Evolutionary conservation across 2,113 vertebrate species (phyloP).

Genomic region (Lepisosteus osseus): DNA sequence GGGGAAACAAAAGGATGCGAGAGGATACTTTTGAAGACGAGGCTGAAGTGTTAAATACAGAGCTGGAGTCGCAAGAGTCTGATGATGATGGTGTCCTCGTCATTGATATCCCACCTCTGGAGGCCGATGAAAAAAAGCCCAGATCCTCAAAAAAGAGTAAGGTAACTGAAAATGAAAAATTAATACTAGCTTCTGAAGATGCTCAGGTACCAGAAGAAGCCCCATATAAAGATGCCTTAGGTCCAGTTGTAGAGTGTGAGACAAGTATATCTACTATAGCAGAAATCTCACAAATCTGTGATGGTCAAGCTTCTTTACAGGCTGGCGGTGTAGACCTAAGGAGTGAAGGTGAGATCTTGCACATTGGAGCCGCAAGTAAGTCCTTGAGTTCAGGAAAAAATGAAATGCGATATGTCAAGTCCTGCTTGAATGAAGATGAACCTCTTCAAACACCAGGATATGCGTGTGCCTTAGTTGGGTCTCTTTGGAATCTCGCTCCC

Average conservation of each 20-base stretch:
- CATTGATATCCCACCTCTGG: constrained; percentile 54
- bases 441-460: not conserved
- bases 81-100: constrained; percentile 59
- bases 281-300: not conserved
- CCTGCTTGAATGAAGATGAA: constrained; percentile 17
- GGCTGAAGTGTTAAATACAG: constrained; percentile 7
- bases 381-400: constrained; percentile 39
- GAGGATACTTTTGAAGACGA: constrained; percentile 1
- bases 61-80: constrained; percentile 46
- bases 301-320: not conserved
- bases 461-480: constrained; percentile 12
- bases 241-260: constrained; percentile 7
- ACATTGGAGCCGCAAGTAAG: constrained; percentile 32
- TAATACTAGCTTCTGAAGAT: not conserved
- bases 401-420: constrained; percentile 24
- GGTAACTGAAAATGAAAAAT: not conserved
- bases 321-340: not conserved
- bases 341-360: constrained; percentile 11
- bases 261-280: not conserved
- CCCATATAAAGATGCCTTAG: not conserved
- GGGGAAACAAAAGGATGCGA: constrained; percentile 20
- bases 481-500: not conserved
- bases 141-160: constrained; percentile 20
- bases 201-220: not conserved
- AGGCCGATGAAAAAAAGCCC: constrained; percentile 34